Conservation (phyloP, 2,113 vertebrate species). For the Paedocypris sp. region DNA sequence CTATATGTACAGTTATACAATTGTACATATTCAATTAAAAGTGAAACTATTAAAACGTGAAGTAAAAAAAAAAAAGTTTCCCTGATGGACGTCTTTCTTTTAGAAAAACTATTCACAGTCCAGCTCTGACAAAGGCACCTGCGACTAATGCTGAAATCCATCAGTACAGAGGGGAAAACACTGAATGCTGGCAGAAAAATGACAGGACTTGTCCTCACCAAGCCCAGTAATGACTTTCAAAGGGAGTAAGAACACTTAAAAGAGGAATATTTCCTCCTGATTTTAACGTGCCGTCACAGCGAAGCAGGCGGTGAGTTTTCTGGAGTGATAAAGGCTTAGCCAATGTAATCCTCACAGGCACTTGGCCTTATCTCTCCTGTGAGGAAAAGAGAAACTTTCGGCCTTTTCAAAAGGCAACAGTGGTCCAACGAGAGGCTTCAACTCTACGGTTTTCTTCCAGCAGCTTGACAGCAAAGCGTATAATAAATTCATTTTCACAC, state of each 20-base stretch:
- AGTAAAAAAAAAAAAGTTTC: conserved; percentile 13
- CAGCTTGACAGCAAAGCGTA: not conserved
- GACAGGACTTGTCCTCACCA: not conserved
- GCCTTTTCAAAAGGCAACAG: conserved; percentile 28
- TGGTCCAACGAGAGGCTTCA: conserved; percentile 21
- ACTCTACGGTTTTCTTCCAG: conserved; percentile 20
- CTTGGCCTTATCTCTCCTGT: conserved; percentile 32
- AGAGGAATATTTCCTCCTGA: conserved; percentile 38
- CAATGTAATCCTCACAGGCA: conserved; percentile 40
- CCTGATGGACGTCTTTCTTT: conserved; percentile 14
- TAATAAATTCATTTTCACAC: conserved; percentile 12
- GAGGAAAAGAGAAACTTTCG: conserved; percentile 26
- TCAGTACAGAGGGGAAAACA: too few relatives aligned
- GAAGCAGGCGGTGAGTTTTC: conserved; percentile 35
- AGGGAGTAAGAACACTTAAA: conserved; percentile 37
- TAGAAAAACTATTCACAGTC: not conserved
- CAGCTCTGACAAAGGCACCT: conserved; percentile 3
- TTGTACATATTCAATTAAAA: too few relatives aligned
- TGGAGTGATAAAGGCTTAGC: conserved; percentile 40
- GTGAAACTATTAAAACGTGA: too few relatives aligned
- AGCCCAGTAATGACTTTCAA: conserved; percentile 39
- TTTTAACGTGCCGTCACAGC: conserved; percentile 29
- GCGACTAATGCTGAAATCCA: too few relatives aligned
- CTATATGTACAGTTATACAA: too few relatives aligned
- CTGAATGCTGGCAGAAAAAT: too few relatives aligned